phyloP scores from a whole-genome alignment of 2,888 invertebrate genomes.

The Julus scandinavius region DNA sequence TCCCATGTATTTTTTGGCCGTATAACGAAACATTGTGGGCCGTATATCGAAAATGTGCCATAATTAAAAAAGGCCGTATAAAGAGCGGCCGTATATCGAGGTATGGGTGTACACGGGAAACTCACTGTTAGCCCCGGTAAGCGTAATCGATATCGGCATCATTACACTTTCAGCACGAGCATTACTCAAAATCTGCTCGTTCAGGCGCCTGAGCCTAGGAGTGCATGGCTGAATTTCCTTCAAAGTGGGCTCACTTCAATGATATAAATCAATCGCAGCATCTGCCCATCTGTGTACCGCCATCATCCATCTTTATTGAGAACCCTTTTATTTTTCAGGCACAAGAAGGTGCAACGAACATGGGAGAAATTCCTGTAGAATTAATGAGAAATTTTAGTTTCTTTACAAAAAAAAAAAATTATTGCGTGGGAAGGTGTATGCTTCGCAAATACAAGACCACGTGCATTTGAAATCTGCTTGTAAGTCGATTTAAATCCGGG shows the following conservation, averaged over 20 bases:
- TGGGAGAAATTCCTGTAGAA: neutral
- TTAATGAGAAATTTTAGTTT: neutral
- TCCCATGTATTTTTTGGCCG: too few species aligned
- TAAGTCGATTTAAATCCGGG: slow-evolving; percentile 10
- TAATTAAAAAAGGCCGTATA: too few species aligned
- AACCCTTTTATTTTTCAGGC: neutral
- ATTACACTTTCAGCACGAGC: neutral
- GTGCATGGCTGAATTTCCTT: slow-evolving; percentile 10
- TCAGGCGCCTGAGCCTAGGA: neutral
- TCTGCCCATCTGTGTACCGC: slow-evolving; percentile 4
- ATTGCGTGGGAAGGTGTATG: neutral
- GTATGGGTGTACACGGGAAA: too few species aligned
- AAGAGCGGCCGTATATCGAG: too few species aligned
- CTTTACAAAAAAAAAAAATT: neutral
- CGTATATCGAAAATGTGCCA: too few species aligned
- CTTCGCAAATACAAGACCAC: neutral
- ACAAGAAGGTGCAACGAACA: neutral
- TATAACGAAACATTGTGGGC: too few species aligned
- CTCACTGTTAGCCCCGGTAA: too few species aligned
- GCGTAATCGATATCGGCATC: slow-evolving; percentile 8
- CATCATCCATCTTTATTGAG: slow-evolving; percentile 25
- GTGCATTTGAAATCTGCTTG: neutral
- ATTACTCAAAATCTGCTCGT: neutral
- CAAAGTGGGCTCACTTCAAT: slow-evolving; percentile 22
- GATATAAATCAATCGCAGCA: slow-evolving; percentile 34